These are phyloP conservation scores for Boleophthalmus pectinirostris DNA, from an alignment of 2,113 vertebrate genomes.

Conservation along the genomic window DNA sequence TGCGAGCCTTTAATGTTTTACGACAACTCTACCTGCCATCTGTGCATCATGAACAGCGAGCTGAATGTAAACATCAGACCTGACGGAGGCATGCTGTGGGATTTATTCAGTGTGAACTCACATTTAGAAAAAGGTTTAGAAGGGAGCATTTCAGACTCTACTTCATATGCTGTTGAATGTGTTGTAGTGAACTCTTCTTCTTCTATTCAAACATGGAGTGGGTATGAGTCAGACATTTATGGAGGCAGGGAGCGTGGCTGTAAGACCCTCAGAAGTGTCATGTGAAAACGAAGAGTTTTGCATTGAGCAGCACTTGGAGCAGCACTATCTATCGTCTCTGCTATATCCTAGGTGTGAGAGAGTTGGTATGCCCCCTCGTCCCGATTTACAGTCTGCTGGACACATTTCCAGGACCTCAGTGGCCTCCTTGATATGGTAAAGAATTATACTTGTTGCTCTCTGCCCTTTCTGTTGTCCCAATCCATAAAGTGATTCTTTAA, in stretches of 20 bases:
- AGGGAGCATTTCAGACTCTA: slow-evolving; percentile 42
- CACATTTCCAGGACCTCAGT: too few relatives aligned
- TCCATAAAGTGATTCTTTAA: background rate
- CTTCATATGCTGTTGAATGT: slow-evolving; percentile 21
- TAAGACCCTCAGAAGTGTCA: too few relatives aligned
- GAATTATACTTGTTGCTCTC: background rate
- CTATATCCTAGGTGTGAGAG: background rate
- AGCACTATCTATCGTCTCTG: background rate
- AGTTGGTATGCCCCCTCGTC: background rate
- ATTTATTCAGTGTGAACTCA: slow-evolving; percentile 33
- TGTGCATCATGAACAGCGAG: slow-evolving; percentile 37
- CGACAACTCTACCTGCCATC: slow-evolving; percentile 43
- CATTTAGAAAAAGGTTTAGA: slow-evolving; percentile 45
- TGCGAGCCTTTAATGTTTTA: slow-evolving; percentile 41
- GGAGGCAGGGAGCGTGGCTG: too few relatives aligned
- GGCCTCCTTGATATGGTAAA: background rate
- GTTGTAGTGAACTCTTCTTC: slow-evolving; percentile 18
- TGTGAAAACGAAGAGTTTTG: too few relatives aligned
- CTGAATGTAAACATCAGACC: slow-evolving; percentile 31
- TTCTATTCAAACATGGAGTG: background rate
- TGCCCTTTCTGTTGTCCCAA: background rate
- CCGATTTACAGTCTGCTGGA: background rate
- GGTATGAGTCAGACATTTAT: too few relatives aligned
- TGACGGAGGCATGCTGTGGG: slow-evolving; percentile 24
- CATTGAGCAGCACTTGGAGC: too few relatives aligned